Evolutionary conservation across 2,888 invertebrate genomes (phyloP), one percentile per base, ranked within the genome.

Genomic region (Philhelius pedissequus): DNA sequence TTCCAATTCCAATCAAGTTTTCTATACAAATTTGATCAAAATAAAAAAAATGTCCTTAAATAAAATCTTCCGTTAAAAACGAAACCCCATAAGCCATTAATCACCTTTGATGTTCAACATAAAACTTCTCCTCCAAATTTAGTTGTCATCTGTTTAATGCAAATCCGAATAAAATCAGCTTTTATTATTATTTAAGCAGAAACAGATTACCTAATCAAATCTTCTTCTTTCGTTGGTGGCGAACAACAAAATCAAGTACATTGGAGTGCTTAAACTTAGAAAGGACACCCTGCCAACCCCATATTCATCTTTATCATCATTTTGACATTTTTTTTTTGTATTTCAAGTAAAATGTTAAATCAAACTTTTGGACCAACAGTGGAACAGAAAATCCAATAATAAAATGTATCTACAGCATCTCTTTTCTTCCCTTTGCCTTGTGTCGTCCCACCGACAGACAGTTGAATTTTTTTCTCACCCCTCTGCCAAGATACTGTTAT

Each of bases 301-400:
- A 32, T 20, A n/a, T 15, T 45, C 58, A 30, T 56, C 56, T 22
- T 56, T 40, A 60, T 60, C 40, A 11, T 45, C 43, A 35, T 58
- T 15, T 48, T 60, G 70, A 32, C 43, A 48, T 69, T 43, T 30
- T 18, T 22, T 54, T 52, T 22, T 66, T 50, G 15, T 43, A 30
- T 56, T 60, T 58, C 45, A 48, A 71, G 70, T 45, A 45, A 71
- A 64, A 48, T 43, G 64, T 27, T 64, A 64, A 64, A 64, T 64
- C 64, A 64, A 64, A 64, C 64, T 64, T 64, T 48, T 48, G 45
- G 48, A 18, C 62, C 43, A 18, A 62, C 15, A 30, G 35, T 20
- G 35, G 32, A 40, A 58, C 30, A 64, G 45, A 54, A 78, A 78
- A 78, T 69, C 58, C 52, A 74, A 79, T 74, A 74, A 74, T 74